Conservation (phyloP, 2,113 vertebrate genomes). For the Cryptomyrus ogoouensis region DNA sequence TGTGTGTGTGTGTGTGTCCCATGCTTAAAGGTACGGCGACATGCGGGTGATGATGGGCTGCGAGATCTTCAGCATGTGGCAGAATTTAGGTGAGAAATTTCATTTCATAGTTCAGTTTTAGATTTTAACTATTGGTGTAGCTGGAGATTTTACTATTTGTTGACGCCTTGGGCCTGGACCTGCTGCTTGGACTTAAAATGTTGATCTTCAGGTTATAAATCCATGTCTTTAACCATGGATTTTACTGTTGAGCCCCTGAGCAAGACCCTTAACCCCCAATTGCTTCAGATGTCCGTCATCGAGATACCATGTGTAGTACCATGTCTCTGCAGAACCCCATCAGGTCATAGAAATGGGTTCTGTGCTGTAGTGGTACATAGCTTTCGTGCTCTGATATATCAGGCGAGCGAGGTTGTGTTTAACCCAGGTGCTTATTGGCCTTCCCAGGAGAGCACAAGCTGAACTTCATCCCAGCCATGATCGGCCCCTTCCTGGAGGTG, state of each 20-base stretch:
- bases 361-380: too few relatives aligned
- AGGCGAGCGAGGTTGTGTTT: neutral
- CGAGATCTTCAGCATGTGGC: constrained; percentile 99
- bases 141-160: neutral
- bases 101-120: neutral
- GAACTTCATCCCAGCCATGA: constrained; percentile 96
- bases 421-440: neutral
- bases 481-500: constrained; percentile 95
- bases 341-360: too few relatives aligned
- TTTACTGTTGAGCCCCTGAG: neutral
- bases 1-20: too few relatives aligned
- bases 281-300: neutral
- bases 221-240: neutral
- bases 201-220: neutral
- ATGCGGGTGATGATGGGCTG: constrained; percentile 99
- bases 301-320: neutral
- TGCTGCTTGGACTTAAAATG: neutral
- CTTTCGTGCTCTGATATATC: neutral
- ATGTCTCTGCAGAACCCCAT: neutral
- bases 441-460: constrained; percentile 89
- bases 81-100: constrained; percentile 82
- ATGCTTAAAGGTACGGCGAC: constrained; percentile 78
- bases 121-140: neutral
- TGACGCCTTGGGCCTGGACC: neutral
- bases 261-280: neutral